Evolutionary conservation across 92 coral and sea anemone species (phyloP).

Genomic region (Anthopleura xanthogrammica): DNA sequence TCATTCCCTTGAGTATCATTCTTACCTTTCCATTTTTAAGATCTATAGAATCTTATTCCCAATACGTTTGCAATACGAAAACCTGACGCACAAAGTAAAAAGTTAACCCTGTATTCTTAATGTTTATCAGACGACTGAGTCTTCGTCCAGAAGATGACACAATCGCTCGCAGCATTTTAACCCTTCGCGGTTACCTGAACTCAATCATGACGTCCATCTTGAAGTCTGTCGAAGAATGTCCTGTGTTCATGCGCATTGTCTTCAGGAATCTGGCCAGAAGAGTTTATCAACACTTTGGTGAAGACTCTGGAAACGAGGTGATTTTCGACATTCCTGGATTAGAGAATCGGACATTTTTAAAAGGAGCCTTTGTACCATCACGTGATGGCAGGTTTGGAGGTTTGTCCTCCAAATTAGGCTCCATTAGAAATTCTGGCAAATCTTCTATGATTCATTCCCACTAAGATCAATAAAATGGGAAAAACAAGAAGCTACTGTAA

Average conservation of each 20-base stretch:
- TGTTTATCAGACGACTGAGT: slow-evolving; percentile 63
- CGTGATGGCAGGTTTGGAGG: too few relatives aligned
- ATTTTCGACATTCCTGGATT: background rate
- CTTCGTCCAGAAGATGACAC: slow-evolving; percentile 71
- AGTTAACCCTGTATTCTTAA: background rate
- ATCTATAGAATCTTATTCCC: too few relatives aligned
- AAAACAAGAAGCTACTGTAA: background rate
- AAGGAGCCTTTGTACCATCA: too few relatives aligned
- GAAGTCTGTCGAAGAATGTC: slow-evolving; percentile 66
- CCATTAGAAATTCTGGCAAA: too few relatives aligned
- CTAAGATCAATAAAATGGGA: too few relatives aligned
- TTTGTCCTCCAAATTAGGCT: too few relatives aligned
- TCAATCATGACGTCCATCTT: slow-evolving; percentile 72
- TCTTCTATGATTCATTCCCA: too few relatives aligned
- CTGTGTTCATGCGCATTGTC: slow-evolving; percentile 77
- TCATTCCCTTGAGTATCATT: too few relatives aligned
- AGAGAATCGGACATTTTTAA: too few relatives aligned
- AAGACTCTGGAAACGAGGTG: slow-evolving; percentile 38
- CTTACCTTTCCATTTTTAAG: too few relatives aligned
- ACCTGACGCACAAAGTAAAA: too few relatives aligned
- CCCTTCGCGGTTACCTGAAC: slow-evolving; percentile 69
- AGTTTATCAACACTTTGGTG: slow-evolving; percentile 67
- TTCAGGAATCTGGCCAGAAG: slow-evolving; percentile 80
- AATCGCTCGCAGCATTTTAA: slow-evolving; percentile 58
- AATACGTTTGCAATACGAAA: too few relatives aligned